phyloP scores from a whole-genome alignment of 64 coral and sea anemone genomes.

The Exaiptasia diaphana region DNA sequence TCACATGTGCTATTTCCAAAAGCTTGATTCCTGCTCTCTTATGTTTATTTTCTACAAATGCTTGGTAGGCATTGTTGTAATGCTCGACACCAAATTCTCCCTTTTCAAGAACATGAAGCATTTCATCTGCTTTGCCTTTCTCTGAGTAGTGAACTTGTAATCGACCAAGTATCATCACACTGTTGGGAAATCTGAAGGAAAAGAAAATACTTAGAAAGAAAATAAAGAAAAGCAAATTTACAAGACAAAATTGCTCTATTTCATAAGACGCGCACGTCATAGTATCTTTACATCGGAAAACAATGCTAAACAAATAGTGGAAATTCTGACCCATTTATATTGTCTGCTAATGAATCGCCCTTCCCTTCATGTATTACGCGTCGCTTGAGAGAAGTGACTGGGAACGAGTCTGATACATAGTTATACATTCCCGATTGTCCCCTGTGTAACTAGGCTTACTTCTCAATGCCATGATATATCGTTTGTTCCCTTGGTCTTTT shows the following conservation, averaged over 20 bases:
- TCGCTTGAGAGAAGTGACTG: too few species aligned
- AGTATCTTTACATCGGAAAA: too few species aligned
- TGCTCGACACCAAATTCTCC: slow-evolving; percentile 55
- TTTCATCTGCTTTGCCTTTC: slow-evolving; percentile 36
- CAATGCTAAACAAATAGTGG: too few species aligned
- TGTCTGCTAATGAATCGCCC: too few species aligned
- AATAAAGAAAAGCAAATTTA: too few species aligned
- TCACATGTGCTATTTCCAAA: slow-evolving; percentile 41
- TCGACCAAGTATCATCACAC: slow-evolving; percentile 63
- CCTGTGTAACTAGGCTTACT: too few species aligned
- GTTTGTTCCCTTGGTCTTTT: slow-evolving; percentile 61
- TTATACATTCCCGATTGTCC: too few species aligned
- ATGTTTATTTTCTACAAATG: slow-evolving; percentile 58
- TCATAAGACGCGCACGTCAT: too few species aligned
- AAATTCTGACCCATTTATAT: too few species aligned
- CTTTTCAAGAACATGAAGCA: slow-evolving; percentile 45
- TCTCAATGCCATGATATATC: slow-evolving; percentile 62
- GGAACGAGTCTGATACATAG: too few species aligned
- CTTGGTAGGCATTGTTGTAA: slow-evolving; percentile 76
- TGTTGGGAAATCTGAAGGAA: slow-evolving; percentile 54
- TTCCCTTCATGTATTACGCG: too few species aligned
- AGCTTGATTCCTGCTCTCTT: slow-evolving; percentile 53
- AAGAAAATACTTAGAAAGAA: neutral
- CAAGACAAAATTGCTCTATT: too few species aligned
- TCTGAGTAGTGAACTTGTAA: slow-evolving; percentile 23